Evolutionary conservation across 2,797 vertebrate species (phyloP), one percentile per base, ranked within the genome.

Genomic region (Pangasius mekongensis): DNA sequence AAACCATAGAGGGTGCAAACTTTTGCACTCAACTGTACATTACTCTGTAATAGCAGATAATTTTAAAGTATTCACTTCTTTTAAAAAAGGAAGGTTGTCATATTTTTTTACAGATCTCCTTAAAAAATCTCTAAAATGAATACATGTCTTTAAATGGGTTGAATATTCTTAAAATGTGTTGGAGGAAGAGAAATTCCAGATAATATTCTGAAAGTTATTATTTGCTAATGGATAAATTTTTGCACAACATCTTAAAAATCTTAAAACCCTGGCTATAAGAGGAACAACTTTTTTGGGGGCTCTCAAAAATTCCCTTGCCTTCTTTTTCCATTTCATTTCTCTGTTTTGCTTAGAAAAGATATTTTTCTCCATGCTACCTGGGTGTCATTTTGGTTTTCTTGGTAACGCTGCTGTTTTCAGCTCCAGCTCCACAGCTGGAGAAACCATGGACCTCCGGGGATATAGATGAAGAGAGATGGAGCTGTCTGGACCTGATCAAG

Each of bases 301-400:
- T 92, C 91, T 91, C 92, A 88, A 88, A 93, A 94, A 13, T n/a
- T 60, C 13, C 30, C 94, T 94, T 93, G 86, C 47, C 60, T 87
- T 43, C 86, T 77, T 24, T 87, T 83, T 66, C 64, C 24, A 36
- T 39, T 74, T 60, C 30, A 1, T 73, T 87, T 88, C 27, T 58
- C 14, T 36, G 64, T 89, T 88, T 82, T 54, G 78, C 89, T 89
- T 49, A 78, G 36, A 83, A 43, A 16, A 0, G 0, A 8, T 73
- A 10, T 71, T 85, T 82, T 73, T 10, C 7, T 60, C 33, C 27
- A 67, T 43, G 86, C 71, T 64, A 71, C 88, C 87, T 81, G 69
- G 86, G 43, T 54, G 76, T 91, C 76, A 56, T n/a, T 54, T 86
- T 87, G 52, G 86, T 78, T 64, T 88, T 77, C 67, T 71, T 76